Evolutionary conservation across 2,797 vertebrate species (phyloP).

Genomic region (Loris lydekkerianus): DNA sequence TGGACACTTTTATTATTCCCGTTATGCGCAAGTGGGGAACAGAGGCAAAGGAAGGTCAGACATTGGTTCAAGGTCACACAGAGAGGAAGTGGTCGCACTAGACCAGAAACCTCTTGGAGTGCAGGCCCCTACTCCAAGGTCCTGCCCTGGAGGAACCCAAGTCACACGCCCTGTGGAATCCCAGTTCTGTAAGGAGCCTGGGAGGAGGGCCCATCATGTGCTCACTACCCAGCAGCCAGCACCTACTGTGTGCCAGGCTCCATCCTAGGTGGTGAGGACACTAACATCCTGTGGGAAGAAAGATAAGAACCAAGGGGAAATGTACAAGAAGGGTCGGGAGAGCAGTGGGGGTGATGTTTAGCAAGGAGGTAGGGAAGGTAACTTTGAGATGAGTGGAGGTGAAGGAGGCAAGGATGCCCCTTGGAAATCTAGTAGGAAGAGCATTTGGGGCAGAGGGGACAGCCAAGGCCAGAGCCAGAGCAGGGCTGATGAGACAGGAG

Average conservation of each 20-base stretch:
- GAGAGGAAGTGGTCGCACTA: background rate
- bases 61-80: background rate
- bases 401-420: background rate
- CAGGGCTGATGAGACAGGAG: background rate
- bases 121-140: background rate
- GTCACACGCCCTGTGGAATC: background rate
- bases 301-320: background rate
- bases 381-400: background rate
- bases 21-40: background rate
- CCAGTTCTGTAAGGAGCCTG: background rate
- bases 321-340: accelerated
- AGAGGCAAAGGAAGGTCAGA: background rate
- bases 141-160: background rate
- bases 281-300: background rate
- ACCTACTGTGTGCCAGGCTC: too few relatives aligned
- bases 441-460: background rate
- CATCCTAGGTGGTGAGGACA: accelerated
- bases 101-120: background rate
- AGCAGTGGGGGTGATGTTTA: background rate
- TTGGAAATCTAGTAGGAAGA: background rate
- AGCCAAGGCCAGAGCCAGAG: background rate
- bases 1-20: background rate
- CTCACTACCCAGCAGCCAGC: background rate
- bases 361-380: accelerated
- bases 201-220: accelerated